phyloP scores from a whole-genome alignment of 1,140 invertebrate species.

The Nilaparvata lugens region DNA sequence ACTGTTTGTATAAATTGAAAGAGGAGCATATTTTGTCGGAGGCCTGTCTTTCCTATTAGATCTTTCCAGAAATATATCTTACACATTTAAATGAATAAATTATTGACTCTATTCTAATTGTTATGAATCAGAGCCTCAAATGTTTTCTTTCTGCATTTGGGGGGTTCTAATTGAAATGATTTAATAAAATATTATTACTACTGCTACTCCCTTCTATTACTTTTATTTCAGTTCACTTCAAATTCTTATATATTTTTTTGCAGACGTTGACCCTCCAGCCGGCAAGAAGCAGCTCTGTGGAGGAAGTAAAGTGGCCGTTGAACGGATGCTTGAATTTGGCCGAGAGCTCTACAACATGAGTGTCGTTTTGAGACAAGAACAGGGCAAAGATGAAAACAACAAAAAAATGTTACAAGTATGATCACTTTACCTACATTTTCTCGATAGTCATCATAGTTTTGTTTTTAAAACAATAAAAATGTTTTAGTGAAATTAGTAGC shows the following conservation, averaged over 20 bases:
- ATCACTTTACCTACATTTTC: background rate
- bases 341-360: conserved; percentile 87
- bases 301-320: conserved; percentile 72
- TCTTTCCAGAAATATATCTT: too few species aligned
- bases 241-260: background rate
- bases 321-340: conserved; percentile 88
- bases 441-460: background rate
- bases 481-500: too few species aligned
- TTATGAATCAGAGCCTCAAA: too few species aligned
- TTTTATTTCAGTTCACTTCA: background rate
- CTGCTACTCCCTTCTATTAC: too few species aligned
- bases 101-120: background rate
- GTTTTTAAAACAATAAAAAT: too few species aligned
- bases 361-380: conserved; percentile 68
- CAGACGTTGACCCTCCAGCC: conserved; percentile 23
- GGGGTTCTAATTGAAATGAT: background rate
- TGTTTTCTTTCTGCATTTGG: too few species aligned
- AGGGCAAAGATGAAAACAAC: conserved; percentile 75
- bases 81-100: too few species aligned
- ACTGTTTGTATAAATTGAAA: too few species aligned
- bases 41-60: too few species aligned
- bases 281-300: conserved; percentile 46
- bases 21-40: too few species aligned
- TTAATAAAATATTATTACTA: too few species aligned
- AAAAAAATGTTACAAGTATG: conserved; percentile 87